Conservation (phyloP, 1,140 invertebrate genomes). For the Drosophila murphyi region DNA sequence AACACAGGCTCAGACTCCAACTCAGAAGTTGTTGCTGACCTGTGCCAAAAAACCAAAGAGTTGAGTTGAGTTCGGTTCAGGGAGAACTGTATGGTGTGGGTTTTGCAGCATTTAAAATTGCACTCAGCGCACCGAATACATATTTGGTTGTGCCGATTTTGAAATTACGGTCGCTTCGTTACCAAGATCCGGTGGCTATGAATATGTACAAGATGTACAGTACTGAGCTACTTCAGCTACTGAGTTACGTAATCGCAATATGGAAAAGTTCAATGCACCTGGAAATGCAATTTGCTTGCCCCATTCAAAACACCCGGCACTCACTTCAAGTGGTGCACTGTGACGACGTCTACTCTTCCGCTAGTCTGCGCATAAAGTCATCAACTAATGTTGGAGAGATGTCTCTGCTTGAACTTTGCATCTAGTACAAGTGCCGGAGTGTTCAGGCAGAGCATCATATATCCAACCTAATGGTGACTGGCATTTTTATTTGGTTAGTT, state of each 20-base stretch:
- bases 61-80: conserved; percentile 34
- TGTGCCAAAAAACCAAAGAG: conserved; percentile 44
- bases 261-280: conserved; percentile 67
- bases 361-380: conserved; percentile 24
- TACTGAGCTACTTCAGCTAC: not conserved
- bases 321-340: conserved; percentile 39
- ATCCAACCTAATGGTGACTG: conserved; percentile 41
- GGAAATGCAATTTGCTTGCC: conserved; percentile 53
- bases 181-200: conserved; percentile 4
- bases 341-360: conserved; percentile 28
- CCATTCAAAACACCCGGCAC: conserved; percentile 34
- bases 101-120: not conserved
- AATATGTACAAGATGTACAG: not conserved
- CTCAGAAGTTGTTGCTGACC: conserved; percentile 46
- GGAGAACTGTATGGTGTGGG: not conserved
- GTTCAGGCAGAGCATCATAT: conserved; percentile 15
- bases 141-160: not conserved
- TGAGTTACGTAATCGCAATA: conserved; percentile 22
- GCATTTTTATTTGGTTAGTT: conserved; percentile 34
- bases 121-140: not conserved
- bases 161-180: not conserved
- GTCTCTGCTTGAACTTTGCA: conserved; percentile 35
- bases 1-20: conserved; percentile 1
- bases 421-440: not conserved
- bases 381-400: conserved; percentile 3